Evolutionary conservation across 2,888 invertebrate species (phyloP).

Genomic region (Hesperia comma): DNA sequence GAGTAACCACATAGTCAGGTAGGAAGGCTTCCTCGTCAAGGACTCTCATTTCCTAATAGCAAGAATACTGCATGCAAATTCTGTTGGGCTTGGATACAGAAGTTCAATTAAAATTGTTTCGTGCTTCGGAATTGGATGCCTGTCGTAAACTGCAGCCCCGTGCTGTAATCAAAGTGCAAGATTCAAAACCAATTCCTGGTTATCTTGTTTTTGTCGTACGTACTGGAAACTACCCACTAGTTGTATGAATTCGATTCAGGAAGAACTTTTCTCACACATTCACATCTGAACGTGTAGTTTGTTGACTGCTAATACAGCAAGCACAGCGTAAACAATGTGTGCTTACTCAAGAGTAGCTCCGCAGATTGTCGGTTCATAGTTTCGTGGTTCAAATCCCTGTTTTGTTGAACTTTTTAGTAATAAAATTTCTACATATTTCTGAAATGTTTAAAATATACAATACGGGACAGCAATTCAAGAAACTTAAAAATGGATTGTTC

Average conservation of each 20-base stretch:
- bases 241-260: not conserved
- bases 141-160: slow-evolving; percentile 3
- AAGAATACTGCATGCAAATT: slow-evolving; percentile 5
- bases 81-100: slow-evolving; percentile 5
- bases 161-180: not conserved
- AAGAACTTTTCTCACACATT: not conserved
- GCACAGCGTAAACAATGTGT: no score
- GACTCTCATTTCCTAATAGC: not conserved
- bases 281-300: no score
- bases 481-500: no score
- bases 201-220: not conserved
- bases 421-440: no score
- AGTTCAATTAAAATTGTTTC: slow-evolving; percentile 26
- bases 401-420: no score
- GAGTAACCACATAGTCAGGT: not conserved
- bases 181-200: not conserved
- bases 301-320: no score
- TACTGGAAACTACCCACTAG: not conserved
- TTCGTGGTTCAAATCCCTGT: no score
- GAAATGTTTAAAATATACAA: no score
- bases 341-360: no score
- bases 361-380: no score
- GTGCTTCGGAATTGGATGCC: slow-evolving; percentile 13
- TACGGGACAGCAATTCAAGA: no score
- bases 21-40: not conserved